A percentile compares a stretch with the other conserved stretches of the same genome.
phyloP scores from a whole-genome alignment of 2,888 invertebrate species.

The Drosophila suboccidentalis region DNA sequence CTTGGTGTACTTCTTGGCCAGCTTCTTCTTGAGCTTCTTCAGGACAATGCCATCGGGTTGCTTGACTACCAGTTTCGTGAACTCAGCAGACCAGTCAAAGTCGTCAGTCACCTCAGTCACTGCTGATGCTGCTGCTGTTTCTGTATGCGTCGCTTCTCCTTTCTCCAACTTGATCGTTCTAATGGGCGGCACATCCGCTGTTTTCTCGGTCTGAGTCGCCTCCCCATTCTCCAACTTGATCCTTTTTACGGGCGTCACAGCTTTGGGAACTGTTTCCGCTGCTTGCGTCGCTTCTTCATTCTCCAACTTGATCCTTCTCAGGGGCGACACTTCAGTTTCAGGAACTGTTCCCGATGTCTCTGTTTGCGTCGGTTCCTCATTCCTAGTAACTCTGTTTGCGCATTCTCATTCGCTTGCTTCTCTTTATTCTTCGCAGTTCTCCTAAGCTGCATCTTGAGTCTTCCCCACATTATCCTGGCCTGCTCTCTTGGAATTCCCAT shows the following conservation, averaged over 20 bases:
- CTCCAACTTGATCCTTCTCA: too few relatives aligned
- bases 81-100: constrained; percentile 74
- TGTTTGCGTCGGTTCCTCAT: background rate
- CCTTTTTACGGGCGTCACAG: too few relatives aligned
- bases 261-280: too few relatives aligned
- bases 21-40: constrained; percentile 92
- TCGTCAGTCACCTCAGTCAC: constrained; percentile 29
- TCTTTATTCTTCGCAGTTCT: too few relatives aligned
- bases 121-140: background rate
- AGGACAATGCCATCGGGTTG: constrained; percentile 88
- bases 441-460: too few relatives aligned
- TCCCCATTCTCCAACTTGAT: background rate
- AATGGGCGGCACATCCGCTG: background rate
- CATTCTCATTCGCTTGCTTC: too few relatives aligned
- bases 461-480: too few relatives aligned
- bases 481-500: too few relatives aligned
- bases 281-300: too few relatives aligned
- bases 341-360: background rate
- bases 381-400: too few relatives aligned
- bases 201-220: background rate
- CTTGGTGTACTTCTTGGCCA: constrained; percentile 88
- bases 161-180: constrained; percentile 56
- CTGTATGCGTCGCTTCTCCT: constrained; percentile 4
- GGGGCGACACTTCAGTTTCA: too few relatives aligned
- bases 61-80: constrained; percentile 74